Percentiles rank a stretch among this genome's conserved stretches.
These are phyloP conservation scores for Keiferia lycopersicella DNA, from an alignment of 2,888 invertebrate species.

Conservation along the genomic window DNA sequence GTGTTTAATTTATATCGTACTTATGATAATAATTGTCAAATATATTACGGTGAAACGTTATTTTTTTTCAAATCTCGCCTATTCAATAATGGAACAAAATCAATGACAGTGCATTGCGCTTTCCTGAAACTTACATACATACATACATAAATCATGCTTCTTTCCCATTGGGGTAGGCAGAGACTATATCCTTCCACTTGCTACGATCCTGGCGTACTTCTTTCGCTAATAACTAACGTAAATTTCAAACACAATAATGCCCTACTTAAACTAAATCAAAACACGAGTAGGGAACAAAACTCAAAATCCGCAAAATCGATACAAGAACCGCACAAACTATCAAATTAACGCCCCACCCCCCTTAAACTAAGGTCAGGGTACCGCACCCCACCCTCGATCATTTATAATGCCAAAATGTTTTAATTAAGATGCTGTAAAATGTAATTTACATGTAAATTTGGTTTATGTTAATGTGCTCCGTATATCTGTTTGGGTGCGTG, in stretches of 20 bases:
- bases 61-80: too few species aligned
- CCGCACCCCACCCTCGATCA: constrained; percentile 72
- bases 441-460: constrained; percentile 83
- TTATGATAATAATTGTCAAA: too few species aligned
- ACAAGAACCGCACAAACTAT: constrained; percentile 56
- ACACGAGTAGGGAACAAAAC: constrained; percentile 4
- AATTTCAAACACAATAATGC: background rate
- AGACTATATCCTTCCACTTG: too few species aligned
- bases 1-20: too few species aligned
- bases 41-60: background rate
- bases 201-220: too few species aligned
- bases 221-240: too few species aligned
- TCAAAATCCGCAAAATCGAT: constrained; percentile 22
- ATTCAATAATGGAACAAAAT: too few species aligned
- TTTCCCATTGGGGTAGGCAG: too few species aligned
- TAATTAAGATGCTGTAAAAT: constrained; percentile 83
- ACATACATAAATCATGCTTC: too few species aligned
- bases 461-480: constrained; percentile 82
- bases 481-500: constrained; percentile 82
- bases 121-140: too few species aligned
- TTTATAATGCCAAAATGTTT: constrained; percentile 83
- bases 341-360: constrained; percentile 54
- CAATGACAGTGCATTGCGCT: too few species aligned
- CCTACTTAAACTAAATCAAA: constrained; percentile 15
- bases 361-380: constrained; percentile 61